These are phyloP conservation scores for Varanus komodoensis DNA, from an alignment of 2,113 vertebrate genomes.

Conservation along the genomic window DNA sequence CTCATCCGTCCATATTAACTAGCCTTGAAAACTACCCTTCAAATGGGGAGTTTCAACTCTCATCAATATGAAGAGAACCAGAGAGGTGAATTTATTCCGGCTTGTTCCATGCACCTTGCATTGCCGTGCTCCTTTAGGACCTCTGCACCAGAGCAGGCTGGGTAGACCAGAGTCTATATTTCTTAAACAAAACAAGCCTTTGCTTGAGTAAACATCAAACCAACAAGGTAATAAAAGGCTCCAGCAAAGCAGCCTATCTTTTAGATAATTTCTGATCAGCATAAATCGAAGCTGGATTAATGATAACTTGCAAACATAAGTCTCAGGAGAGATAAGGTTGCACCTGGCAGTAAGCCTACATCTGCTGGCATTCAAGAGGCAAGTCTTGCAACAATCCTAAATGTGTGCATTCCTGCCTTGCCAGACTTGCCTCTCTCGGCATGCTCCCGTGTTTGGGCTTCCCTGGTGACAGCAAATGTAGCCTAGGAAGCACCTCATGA, in stretches of 20 bases:
- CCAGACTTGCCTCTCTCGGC: neutral
- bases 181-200: slow-evolving; percentile 7
- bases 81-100: neutral
- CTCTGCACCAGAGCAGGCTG: neutral
- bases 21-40: neutral
- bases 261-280: slow-evolving; percentile 8
- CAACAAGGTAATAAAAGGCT: slow-evolving; percentile 14
- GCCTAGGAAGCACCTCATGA: neutral
- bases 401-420: neutral
- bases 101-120: neutral
- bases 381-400: neutral
- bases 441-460: neutral
- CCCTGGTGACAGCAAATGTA: neutral
- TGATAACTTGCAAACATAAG: neutral
- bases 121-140: neutral
- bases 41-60: neutral
- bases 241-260: slow-evolving; percentile 2
- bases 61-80: neutral
- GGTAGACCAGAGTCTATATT: slow-evolving; percentile 1
- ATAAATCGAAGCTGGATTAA: slow-evolving; percentile 6
- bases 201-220: neutral
- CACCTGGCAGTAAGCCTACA: neutral
- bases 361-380: neutral
- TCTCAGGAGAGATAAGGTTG: neutral
- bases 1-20: neutral